Evolutionary conservation across 2,113 vertebrate species (phyloP).

Genomic region (Verasper variegatus): DNA sequence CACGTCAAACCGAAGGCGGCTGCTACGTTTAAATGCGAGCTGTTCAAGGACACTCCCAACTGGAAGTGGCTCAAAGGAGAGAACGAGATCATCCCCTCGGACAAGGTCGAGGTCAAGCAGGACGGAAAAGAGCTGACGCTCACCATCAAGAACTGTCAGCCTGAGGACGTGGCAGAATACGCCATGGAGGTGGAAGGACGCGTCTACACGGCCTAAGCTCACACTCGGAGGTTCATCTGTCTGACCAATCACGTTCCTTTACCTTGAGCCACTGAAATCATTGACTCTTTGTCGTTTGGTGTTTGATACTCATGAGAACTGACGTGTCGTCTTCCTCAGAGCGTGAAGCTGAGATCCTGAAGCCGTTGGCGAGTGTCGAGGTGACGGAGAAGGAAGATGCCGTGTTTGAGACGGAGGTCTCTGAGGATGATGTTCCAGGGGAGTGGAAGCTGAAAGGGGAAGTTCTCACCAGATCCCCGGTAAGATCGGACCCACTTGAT

Average conservation of each 20-base stretch:
- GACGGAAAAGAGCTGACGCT: conserved; percentile 90
- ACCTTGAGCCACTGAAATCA: not conserved
- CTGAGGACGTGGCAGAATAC: conserved; percentile 92
- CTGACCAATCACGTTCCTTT: not conserved
- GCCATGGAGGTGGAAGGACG: conserved; percentile 93
- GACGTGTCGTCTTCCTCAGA: conserved; percentile 78
- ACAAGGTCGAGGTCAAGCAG: conserved; percentile 91
- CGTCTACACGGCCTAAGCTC: conserved; percentile 91
- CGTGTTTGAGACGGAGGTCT: conserved; percentile 94
- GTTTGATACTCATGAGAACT: not conserved
- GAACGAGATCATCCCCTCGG: conserved; percentile 89
- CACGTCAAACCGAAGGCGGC: conserved; percentile 94
- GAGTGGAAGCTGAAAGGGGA: conserved; percentile 98
- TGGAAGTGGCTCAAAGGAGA: conserved; percentile 96
- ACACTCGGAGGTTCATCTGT: conserved; percentile 90
- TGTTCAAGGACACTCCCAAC: conserved; percentile 94
- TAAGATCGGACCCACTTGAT: conserved; percentile 75
- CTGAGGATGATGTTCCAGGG: conserved; percentile 91
- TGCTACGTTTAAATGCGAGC: conserved; percentile 89
- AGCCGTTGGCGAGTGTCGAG: conserved; percentile 91
- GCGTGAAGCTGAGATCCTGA: conserved; percentile 92
- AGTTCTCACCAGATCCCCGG: conserved; percentile 92
- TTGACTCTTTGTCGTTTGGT: no score
- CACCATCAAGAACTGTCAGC: conserved; percentile 92
- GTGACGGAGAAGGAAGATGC: conserved; percentile 94